phyloP scores from a whole-genome alignment of 1,140 invertebrate genomes.

The Drosophila santomea region DNA sequence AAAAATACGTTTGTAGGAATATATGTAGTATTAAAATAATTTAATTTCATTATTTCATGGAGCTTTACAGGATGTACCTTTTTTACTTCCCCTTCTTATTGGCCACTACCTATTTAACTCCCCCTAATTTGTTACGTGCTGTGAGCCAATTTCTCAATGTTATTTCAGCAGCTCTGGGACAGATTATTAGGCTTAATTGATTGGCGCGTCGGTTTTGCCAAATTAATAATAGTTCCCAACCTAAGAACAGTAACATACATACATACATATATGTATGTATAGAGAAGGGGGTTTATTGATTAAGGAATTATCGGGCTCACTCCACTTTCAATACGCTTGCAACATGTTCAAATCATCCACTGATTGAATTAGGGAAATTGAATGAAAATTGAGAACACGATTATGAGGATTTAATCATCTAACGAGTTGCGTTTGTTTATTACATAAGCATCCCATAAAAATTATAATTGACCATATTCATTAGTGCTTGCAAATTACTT shows the following conservation, averaged over 20 bases:
- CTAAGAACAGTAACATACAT: conserved; percentile 26
- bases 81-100: background rate
- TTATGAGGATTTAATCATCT: background rate
- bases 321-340: conserved; percentile 8
- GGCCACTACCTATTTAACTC: background rate
- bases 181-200: conserved; percentile 62
- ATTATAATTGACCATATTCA: too few relatives aligned
- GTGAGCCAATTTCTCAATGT: conserved; percentile 24
- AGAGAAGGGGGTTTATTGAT: conserved; percentile 23
- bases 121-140: conserved; percentile 16
- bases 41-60: too few relatives aligned
- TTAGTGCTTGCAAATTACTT: too few relatives aligned
- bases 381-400: conserved; percentile 17
- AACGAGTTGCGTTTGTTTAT: background rate
- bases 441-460: background rate
- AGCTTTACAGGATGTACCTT: too few relatives aligned
- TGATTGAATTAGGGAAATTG: conserved; percentile 35
- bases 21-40: too few relatives aligned
- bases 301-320: conserved; percentile 22
- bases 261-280: background rate
- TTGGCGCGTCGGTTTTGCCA: conserved; percentile 33
- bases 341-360: conserved; percentile 5
- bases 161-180: conserved; percentile 7
- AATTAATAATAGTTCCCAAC: conserved; percentile 43
- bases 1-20: too few relatives aligned